Evolutionary conservation across 2,113 vertebrate species (phyloP).

Genomic region (Myrmecobius fasciatus): DNA sequence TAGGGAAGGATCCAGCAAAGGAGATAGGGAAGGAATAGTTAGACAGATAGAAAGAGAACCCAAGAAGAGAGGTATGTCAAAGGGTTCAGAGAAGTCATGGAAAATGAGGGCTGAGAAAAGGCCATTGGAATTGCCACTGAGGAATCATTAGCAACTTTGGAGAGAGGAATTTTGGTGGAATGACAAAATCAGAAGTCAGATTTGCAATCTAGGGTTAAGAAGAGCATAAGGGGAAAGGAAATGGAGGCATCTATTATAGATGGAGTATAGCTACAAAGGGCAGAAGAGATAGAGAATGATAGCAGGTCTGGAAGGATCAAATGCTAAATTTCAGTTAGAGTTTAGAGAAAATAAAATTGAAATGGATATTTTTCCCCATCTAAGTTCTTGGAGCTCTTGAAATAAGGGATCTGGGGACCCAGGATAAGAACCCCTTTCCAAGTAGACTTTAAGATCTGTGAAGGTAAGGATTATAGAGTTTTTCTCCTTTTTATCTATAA

Average conservation of each 20-base stretch:
- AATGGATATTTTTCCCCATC: not conserved
- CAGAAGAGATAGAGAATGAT: not conserved
- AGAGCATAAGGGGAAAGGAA: not conserved
- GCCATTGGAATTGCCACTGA: not conserved
- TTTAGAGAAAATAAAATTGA: not conserved
- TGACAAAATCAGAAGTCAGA: not conserved
- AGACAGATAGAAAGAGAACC: not conserved
- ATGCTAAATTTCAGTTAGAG: not conserved
- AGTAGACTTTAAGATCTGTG: not conserved
- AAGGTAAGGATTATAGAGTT: not conserved
- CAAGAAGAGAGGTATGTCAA: not conserved
- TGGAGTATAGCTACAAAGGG: not conserved
- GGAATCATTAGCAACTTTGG: not conserved
- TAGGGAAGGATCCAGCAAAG: not conserved
- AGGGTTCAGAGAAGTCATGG: not conserved
- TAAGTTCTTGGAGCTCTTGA: not conserved
- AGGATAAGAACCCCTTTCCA: not conserved
- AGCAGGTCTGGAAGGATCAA: not conserved
- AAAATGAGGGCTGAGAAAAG: not conserved
- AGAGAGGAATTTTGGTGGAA: not conserved
- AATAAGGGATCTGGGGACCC: not conserved
- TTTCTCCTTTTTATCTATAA: not conserved
- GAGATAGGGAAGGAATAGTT: not conserved
- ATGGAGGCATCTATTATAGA: not conserved
- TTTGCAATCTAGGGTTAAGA: not conserved